Evolutionary conservation across 2,797 vertebrate species (phyloP), one percentile per base, ranked within the genome.

Genomic region (Coranthus polyacanthus): DNA sequence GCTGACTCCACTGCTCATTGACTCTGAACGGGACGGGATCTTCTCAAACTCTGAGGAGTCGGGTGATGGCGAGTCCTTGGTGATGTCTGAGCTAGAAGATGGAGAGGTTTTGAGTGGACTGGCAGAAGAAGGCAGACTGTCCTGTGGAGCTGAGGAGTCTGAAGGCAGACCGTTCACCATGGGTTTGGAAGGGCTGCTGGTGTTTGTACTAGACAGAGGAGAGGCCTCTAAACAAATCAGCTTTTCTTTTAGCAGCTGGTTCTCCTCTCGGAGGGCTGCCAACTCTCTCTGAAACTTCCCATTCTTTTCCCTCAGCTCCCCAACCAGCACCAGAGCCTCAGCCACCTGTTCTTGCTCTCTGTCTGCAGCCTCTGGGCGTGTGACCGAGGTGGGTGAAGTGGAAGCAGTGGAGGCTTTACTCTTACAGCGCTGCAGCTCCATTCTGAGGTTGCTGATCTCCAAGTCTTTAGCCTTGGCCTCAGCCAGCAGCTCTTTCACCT

Each of bases 391-490:
- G 20, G 78, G 71, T 4, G 89, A 75, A 18, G 83, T 62, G 12
- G 86, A 57, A 17, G 60, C 38, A 9, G 76, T 11, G 42, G 87
- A 85, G 32, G 88, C 90, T 69, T 93, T 96, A 68, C 92, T 94
- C 82, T 91, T 95, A 78, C 87, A 95, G 74, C 91, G 95, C 85
- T 97, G 96, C 66, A 99, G 78, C 85, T 99, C 97, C 58, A 88
- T 94, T 36, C 95, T 95, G 42, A 99, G 96, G 77, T 94, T 96
- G 78, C 92, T 96, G 43, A 99, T 99, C 89, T 98, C 96, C 2
- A 93, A 94, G 71, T 99, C 97, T 93, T 99, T 99, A 0, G 95
- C 94, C 79, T 99, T 98, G 50, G 96, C 95, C 76, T 99, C 97
- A 10, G 96, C 95, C 85, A 98, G 82, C 45, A 99, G 94, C 53